A percentile compares a stretch with the other conserved stretches of the same genome.
These are phyloP conservation scores for Drosophila phalerata DNA, from an alignment of 2,888 invertebrate species.

Conservation along the genomic window DNA sequence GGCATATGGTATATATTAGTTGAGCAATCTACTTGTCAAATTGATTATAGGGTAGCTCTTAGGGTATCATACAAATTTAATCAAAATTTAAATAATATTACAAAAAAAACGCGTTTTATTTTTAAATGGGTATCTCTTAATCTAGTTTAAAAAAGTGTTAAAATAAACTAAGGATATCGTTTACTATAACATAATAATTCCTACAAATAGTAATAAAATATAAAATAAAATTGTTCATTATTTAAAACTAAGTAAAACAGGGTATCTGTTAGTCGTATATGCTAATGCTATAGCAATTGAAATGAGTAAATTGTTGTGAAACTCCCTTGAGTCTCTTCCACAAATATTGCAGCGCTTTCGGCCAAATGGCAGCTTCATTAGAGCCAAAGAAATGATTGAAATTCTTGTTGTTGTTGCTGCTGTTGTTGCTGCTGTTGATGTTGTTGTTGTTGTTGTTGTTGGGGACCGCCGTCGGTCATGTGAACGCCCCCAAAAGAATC, in stretches of 20 bases:
- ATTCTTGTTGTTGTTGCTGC: constrained; percentile 24
- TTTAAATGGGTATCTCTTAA: not conserved
- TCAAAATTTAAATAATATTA: no score
- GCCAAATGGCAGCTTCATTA: constrained; percentile 40
- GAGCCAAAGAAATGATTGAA: constrained; percentile 41
- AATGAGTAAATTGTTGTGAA: not conserved
- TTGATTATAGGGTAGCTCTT: no score
- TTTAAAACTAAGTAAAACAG: not conserved
- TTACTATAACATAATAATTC: accelerated
- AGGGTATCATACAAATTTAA: no score
- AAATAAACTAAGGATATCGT: not conserved
- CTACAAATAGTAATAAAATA: not conserved
- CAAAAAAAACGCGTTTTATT: no score
- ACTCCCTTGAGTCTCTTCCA: constrained; percentile 12
- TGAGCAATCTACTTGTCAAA: no score
- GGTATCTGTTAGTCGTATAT: not conserved
- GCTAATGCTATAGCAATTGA: not conserved
- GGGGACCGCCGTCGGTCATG: constrained; percentile 25
- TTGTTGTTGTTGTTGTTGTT: constrained; percentile 4
- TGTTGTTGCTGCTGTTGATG: not conserved
- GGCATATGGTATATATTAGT: no score
- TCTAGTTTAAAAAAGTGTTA: no score
- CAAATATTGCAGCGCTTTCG: constrained; percentile 27
- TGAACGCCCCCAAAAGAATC: constrained; percentile 16
- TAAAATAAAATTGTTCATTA: not conserved